These are phyloP conservation scores for Drosophila nigrodunni DNA, from an alignment of 1,140 invertebrate species.

Conservation along the genomic window DNA sequence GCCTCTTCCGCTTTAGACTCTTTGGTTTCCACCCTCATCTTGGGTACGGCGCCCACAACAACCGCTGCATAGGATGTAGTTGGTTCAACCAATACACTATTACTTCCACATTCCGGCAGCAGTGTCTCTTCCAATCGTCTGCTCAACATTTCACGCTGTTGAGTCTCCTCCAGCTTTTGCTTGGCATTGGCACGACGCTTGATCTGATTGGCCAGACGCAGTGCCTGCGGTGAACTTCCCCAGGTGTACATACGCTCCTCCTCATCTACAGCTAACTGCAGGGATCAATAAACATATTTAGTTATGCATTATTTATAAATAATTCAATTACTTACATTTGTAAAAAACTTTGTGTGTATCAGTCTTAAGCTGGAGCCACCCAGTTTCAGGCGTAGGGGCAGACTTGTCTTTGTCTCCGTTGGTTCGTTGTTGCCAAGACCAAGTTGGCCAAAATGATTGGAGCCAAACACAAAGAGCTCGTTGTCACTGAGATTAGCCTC, in stretches of 20 bases:
- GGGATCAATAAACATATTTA: conserved; percentile 23
- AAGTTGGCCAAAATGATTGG: conserved; percentile 92
- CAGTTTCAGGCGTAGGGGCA: conserved; percentile 86
- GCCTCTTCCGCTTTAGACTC: conserved; percentile 56
- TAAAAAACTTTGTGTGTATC: conserved; percentile 92
- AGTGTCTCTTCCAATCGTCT: conserved; percentile 75
- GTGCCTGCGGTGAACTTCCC: conserved; percentile 91
- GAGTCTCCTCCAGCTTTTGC: conserved; percentile 84
- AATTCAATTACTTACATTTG: conserved; percentile 88
- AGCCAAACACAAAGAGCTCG: conserved; percentile 91
- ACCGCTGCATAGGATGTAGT: conserved; percentile 70
- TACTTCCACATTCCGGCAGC: conserved; percentile 36
- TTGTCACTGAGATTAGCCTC: conserved; percentile 82
- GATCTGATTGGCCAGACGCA: conserved; percentile 89
- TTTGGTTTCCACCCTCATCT: conserved; percentile 54
- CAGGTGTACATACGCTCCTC: conserved; percentile 90
- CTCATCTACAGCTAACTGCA: conserved; percentile 89
- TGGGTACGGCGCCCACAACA: conserved; percentile 62
- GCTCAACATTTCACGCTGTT: conserved; percentile 73
- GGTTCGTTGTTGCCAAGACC: conserved; percentile 87
- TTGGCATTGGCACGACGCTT: conserved; percentile 86
- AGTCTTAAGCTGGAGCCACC: conserved; percentile 86
- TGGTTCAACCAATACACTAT: conserved; percentile 57
- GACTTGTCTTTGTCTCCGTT: conserved; percentile 77
- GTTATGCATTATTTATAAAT: not conserved